Base-by-base conservation (phyloP, 2,113 vertebrate genomes). In the Psittacula cyanocephala region DNA sequence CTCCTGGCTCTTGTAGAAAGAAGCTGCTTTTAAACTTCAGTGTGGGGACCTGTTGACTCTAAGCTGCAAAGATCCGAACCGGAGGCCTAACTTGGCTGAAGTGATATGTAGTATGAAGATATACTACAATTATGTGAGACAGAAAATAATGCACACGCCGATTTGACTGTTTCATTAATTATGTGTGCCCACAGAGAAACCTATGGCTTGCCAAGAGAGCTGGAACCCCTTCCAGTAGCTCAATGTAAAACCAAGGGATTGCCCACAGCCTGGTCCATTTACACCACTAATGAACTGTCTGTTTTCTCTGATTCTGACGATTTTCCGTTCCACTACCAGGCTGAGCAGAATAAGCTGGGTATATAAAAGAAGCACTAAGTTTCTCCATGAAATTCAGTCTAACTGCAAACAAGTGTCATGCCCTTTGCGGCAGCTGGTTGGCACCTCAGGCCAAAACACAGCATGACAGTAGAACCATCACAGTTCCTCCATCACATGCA, bases 401-500 rank as follows among this genome's bases (percentile, higher is more conserved):
- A 29, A 82, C 6, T 41, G 18, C 31, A 91, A 89, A 46, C 18
- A 49, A 70, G 24, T 4, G 25, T 11, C 50, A 17, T 2, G 16
- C 6, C 24, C 53, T 28, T 57, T 37, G 37, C 33, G 53, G 71
- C n/a, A 87, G 39, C 57, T 44, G 64, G 46, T 43, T 71, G 64
- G n/a, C 77, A 84, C 8, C 57, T 86, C 49, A 62, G 17, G 20
- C 37, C 68, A 29, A 39, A 17, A 46, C 46, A 77, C 31, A 57
- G 71, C 41, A 23, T 64, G 64, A 9, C 4, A 20, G 17, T 28
- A 22, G 3, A 43, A 35, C 33, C 64, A 63, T 14, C 44, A 37
- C 31, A 31, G 68, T 12, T 50, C 43, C 39, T 50, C 74, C 18
- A 20, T 5, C 0, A 0, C 14, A 4, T 0, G 0, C 35, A 37